phyloP scores from a whole-genome alignment of 2,113 vertebrate species.

The Puntigrus tetrazona region DNA sequence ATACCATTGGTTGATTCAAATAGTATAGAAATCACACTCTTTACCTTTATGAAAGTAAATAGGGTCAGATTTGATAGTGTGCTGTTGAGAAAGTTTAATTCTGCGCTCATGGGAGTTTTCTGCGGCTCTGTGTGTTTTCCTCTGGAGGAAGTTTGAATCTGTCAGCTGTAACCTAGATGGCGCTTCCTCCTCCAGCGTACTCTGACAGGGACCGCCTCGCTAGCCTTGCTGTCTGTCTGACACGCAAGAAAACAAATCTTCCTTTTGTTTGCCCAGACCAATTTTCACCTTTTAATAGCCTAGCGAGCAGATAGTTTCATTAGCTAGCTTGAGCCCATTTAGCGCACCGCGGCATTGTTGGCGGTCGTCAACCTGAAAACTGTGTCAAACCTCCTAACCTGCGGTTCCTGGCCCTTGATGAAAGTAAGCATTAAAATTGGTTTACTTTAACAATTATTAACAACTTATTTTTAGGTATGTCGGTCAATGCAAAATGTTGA shows the following conservation, averaged over 20 bases:
- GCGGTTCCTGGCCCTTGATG: background rate
- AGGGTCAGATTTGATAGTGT: background rate
- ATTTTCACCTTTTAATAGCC: constrained; percentile 57
- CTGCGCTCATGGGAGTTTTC: background rate
- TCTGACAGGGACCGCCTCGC: background rate
- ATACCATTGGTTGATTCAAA: background rate
- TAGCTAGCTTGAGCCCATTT: background rate
- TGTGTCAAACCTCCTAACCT: background rate
- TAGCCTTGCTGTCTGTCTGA: background rate
- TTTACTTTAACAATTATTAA: background rate
- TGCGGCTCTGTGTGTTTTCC: background rate
- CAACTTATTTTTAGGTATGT: background rate
- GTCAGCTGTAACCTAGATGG: constrained; percentile 13
- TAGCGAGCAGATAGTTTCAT: constrained; percentile 17
- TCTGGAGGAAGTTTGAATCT: background rate
- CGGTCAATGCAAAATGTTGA: background rate
- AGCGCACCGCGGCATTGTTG: background rate
- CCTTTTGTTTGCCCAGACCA: constrained; percentile 12
- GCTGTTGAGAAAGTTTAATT: background rate
- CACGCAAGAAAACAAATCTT: constrained; percentile 15
- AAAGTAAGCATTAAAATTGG: background rate
- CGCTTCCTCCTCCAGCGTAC: background rate
- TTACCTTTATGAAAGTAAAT: background rate
- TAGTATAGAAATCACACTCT: background rate
- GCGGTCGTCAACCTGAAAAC: background rate